phyloP scores from a whole-genome alignment of 2,113 vertebrate genomes.

The Aphelocoma coerulescens region DNA sequence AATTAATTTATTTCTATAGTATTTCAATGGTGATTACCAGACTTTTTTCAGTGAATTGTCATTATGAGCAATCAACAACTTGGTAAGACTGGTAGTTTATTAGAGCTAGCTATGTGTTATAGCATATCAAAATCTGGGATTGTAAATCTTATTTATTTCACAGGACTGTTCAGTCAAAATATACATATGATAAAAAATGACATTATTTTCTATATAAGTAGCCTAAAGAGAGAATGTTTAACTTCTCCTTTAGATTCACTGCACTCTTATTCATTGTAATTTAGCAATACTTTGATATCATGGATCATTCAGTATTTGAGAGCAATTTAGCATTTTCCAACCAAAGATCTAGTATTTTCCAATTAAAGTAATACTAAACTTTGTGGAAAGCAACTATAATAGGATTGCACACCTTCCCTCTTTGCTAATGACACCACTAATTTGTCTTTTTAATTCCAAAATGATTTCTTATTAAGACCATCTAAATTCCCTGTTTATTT shows the following conservation, averaged over 20 bases:
- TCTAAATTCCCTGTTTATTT: neutral
- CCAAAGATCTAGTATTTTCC: neutral
- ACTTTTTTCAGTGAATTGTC: neutral
- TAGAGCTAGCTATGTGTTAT: neutral
- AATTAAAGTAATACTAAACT: neutral
- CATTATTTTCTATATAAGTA: neutral
- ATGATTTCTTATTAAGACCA: neutral
- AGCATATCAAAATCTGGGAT: neutral
- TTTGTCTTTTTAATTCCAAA: neutral
- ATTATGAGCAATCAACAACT: neutral
- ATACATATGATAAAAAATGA: neutral
- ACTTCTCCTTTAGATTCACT: neutral
- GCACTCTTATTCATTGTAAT: neutral
- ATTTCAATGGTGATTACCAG: neutral
- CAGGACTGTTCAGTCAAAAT: neutral
- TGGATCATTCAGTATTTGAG: neutral
- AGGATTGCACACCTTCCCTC: neutral
- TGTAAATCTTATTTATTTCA: neutral
- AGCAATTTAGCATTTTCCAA: neutral
- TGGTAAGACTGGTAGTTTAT: neutral
- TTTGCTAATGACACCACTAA: neutral
- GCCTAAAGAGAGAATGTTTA: neutral
- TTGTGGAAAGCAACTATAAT: neutral
- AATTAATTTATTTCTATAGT: neutral
- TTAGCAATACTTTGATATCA: neutral